Percentiles rank a stretch among this genome's conserved stretches.
Conservation (phyloP, 2,113 vertebrate species). For the Canis aureus region DNA sequence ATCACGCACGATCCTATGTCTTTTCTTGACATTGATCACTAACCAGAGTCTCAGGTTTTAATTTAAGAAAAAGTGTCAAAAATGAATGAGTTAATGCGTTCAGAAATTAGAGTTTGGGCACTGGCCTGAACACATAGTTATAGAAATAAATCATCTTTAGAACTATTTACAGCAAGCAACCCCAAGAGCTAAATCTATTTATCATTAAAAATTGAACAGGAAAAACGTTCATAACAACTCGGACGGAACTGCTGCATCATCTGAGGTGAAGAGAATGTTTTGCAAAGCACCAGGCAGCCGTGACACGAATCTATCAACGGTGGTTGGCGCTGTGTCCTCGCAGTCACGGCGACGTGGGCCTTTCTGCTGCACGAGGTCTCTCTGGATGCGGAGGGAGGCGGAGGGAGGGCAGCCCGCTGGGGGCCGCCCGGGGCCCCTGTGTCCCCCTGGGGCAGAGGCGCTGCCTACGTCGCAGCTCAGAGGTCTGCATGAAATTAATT, state of each 20-base stretch:
- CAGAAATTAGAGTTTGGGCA: not conserved
- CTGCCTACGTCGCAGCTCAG: fast-evolving
- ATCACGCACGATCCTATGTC: not conserved
- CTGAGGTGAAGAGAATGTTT: not conserved
- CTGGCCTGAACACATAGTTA: not conserved
- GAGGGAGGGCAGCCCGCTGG: too few species aligned
- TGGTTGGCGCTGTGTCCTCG: not conserved
- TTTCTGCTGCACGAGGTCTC: not conserved
- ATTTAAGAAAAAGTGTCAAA: not conserved
- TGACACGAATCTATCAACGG: not conserved
- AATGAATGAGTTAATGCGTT: not conserved
- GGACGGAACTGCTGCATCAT: not conserved
- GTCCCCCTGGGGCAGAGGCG: not conserved
- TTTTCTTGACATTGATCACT: not conserved
- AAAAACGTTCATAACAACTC: not conserved
- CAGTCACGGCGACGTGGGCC: too few species aligned
- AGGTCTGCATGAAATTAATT: not conserved
- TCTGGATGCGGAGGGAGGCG: not conserved
- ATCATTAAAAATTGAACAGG: not conserved
- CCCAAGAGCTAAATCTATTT: not conserved
- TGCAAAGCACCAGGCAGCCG: not conserved
- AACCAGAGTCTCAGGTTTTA: not conserved
- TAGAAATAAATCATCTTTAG: not conserved
- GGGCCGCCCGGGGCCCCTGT: not conserved
- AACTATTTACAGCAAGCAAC: not conserved